Evolutionary conservation across 92 coral and sea anemone species (phyloP).

Genomic region (Umimayanthus kanabou): DNA sequence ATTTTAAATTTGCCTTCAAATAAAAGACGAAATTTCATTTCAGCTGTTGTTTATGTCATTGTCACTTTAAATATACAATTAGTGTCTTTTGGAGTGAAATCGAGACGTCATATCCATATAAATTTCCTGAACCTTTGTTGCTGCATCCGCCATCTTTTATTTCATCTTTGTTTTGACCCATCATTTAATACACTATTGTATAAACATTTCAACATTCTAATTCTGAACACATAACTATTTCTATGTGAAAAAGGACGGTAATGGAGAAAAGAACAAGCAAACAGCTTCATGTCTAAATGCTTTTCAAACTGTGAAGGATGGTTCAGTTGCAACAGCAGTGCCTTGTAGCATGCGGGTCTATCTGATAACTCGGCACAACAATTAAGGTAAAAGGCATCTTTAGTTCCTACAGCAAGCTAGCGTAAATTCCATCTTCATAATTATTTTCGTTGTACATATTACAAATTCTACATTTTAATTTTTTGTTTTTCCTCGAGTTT

Average conservation of each 20-base stretch:
- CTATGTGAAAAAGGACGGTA: background rate
- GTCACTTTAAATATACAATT: background rate
- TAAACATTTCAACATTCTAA: background rate
- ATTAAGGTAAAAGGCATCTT: background rate
- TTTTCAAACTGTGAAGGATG: background rate
- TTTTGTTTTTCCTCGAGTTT: background rate
- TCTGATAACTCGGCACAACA: background rate
- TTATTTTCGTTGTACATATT: no score
- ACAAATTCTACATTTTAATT: no score
- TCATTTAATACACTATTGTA: background rate
- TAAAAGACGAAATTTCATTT: background rate
- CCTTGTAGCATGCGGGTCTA: background rate
- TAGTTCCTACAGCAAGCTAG: background rate
- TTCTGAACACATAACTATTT: background rate
- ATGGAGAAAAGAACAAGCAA: background rate
- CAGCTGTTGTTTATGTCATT: background rate
- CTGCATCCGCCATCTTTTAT: conserved; percentile 5
- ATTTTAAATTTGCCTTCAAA: background rate
- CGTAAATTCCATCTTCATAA: no score
- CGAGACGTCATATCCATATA: background rate
- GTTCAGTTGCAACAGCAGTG: background rate
- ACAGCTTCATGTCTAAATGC: background rate
- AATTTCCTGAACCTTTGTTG: conserved; percentile 16
- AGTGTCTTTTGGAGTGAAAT: background rate
- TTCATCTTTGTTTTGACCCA: conserved; percentile 4